Conservation (phyloP, 2,797 vertebrate genomes). For the Melanotaenia trifasciata region DNA sequence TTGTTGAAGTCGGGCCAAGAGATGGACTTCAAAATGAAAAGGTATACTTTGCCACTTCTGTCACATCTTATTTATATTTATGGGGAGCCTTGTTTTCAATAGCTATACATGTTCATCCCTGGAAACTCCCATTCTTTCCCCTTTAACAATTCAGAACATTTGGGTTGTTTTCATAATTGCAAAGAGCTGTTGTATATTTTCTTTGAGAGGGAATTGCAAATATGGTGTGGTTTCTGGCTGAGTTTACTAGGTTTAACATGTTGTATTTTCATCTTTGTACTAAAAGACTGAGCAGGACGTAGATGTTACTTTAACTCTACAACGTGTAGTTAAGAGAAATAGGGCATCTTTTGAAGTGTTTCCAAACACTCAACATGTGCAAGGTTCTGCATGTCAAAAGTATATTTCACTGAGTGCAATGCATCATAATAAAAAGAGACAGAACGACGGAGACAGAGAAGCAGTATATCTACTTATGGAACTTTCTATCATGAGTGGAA, state of each 20-base stretch:
- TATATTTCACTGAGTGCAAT: slow-evolving; percentile 21
- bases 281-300: slow-evolving; percentile 9
- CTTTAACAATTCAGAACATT: slow-evolving; percentile 54
- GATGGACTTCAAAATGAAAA: slow-evolving; percentile 98
- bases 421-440: not conserved
- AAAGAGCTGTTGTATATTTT: slow-evolving; percentile 76
- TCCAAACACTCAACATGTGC: slow-evolving; percentile 3
- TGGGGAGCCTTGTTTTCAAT: slow-evolving; percentile 24
- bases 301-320: slow-evolving; percentile 38
- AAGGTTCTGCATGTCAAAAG: slow-evolving; percentile 22
- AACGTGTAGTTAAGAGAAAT: slow-evolving; percentile 23
- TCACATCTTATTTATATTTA: slow-evolving; percentile 38
- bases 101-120: slow-evolving; percentile 11
- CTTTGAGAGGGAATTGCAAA: slow-evolving; percentile 75
- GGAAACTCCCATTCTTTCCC: slow-evolving; percentile 32
- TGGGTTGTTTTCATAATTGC: slow-evolving; percentile 60
- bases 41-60: slow-evolving; percentile 75
- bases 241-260: slow-evolving; percentile 30
- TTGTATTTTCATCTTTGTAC: slow-evolving; percentile 49
- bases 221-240: slow-evolving; percentile 67
- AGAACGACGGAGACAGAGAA: not conserved
- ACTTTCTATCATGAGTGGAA: slow-evolving; percentile 41
- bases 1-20: slow-evolving; percentile 96
- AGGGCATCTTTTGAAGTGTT: slow-evolving; percentile 5
- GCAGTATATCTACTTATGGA: slow-evolving; percentile 32